Evolutionary conservation across 2,113 vertebrate species (phyloP).

Genomic region (Mirza zaza): DNA sequence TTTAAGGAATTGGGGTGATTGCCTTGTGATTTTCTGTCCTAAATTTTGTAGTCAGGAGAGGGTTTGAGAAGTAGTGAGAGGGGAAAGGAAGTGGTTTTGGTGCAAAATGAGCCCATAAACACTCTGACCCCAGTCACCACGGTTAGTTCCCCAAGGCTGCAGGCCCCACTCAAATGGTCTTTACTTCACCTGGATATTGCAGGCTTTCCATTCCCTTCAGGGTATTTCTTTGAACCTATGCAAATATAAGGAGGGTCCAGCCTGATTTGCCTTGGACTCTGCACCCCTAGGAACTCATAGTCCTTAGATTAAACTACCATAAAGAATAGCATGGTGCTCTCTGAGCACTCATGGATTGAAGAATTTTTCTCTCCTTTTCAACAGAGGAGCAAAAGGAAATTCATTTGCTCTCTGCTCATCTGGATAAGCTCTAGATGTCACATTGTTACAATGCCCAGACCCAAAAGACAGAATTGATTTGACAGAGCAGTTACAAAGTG

Average conservation of each 20-base stretch:
- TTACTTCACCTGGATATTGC: neutral
- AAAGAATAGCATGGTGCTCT: neutral
- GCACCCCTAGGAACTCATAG: neutral
- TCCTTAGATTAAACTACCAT: neutral
- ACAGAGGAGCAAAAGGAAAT: conserved; percentile 4
- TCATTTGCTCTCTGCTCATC: conserved; percentile 7
- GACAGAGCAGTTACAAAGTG: conserved; percentile 12
- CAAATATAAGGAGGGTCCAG: neutral
- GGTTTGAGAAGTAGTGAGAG: neutral
- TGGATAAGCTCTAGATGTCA: neutral
- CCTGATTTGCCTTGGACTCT: neutral
- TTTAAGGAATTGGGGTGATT: neutral
- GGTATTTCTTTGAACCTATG: neutral
- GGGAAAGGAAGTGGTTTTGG: neutral
- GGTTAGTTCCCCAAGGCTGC: neutral
- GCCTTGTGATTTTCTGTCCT: neutral
- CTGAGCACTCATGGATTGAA: neutral
- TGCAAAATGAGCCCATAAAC: neutral
- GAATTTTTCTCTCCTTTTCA: neutral
- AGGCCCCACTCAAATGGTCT: neutral
- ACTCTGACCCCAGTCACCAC: neutral
- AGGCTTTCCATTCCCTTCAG: neutral
- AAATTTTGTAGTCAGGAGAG: neutral
- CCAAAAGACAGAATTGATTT: conserved; percentile 20
- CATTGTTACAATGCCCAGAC: neutral